Base-by-base conservation (phyloP, 2,113 vertebrate genomes). In the Andinoacara biseriatus region DNA sequence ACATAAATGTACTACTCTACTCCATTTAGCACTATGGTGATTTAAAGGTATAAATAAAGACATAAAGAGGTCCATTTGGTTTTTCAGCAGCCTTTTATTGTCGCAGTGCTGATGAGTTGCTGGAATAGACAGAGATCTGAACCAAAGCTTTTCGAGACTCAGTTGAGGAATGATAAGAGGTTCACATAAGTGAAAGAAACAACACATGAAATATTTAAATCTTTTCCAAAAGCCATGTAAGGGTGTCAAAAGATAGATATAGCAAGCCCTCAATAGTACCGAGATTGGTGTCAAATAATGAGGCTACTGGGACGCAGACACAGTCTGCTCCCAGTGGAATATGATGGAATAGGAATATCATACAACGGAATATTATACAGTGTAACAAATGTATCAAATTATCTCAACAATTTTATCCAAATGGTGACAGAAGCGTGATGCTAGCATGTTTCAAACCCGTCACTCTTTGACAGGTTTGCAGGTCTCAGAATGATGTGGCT, bases 281-380 rank as follows among this genome's bases (percentile, higher is more conserved):
- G 38, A 63, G 49, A 84, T 24, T 76, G 54, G 43, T 74, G 67
- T 81, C 62, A 82, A 31, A 83, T 87, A 85, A 83, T 82, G 22
- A 86, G 82, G 78, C 84, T 74, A 78, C 35, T 67, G 43, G 83
- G 82, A 79, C 85, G n/a, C 22, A 62, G 65, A 60, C 17, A 78
- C 2, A 35, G 58, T 62, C 3, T 62, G 60, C 74, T 72, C 52
- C 78, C 62, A 40, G 2, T 56, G 10, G 43, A 60, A 40, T 78
- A 5, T 63, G 24, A 29, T 60, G 35, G 35, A 26, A 33, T 33
- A 33, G 33, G 33, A 33, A 38, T 38, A 38, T 38, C 35, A 10
- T 38, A 38, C 8, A 38, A 38, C 9, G 9, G 35, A 35, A 38
- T 38, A 38, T 38, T 38, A 38, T 46, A 63, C 26, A 72, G 24